phyloP scores from a whole-genome alignment of 2,113 vertebrate species.

The Hemiscyllium ocellatum region DNA sequence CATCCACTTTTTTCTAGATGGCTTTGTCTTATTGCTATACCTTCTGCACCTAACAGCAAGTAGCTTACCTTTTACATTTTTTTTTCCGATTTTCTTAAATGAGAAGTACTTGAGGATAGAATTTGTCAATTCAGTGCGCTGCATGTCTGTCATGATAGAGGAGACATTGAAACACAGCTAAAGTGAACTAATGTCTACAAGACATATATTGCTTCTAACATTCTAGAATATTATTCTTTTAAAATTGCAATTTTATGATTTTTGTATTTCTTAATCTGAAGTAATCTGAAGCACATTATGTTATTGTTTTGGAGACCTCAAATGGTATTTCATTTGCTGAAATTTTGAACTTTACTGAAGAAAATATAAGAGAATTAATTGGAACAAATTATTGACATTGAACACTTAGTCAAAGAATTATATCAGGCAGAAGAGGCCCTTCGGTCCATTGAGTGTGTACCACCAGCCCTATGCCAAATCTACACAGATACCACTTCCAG shows the following conservation, averaged over 20 bases:
- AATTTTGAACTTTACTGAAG: background rate
- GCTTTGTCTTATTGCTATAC: no score
- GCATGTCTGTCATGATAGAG: background rate
- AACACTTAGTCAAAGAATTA: background rate
- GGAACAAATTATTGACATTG: background rate
- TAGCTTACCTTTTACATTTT: background rate
- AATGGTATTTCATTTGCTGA: background rate
- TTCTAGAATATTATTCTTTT: background rate
- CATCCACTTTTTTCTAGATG: background rate
- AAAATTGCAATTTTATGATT: background rate
- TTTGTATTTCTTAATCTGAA: constrained; percentile 12
- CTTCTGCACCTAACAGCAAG: no score
- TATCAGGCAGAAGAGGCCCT: no score
- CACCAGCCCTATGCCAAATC: no score
- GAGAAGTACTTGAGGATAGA: background rate
- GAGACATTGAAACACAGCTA: background rate
- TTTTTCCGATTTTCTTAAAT: background rate
- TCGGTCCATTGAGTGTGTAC: no score
- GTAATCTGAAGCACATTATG: background rate
- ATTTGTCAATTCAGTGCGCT: background rate
- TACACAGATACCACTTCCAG: no score
- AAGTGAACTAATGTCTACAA: background rate
- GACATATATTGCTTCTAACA: background rate
- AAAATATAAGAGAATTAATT: background rate
- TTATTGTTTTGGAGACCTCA: background rate